A percentile compares a stretch with the other conserved stretches of the same genome.
Evolutionary conservation across 1,140 invertebrate genomes (phyloP).

Genomic region (Leptopilina boulardi): DNA sequence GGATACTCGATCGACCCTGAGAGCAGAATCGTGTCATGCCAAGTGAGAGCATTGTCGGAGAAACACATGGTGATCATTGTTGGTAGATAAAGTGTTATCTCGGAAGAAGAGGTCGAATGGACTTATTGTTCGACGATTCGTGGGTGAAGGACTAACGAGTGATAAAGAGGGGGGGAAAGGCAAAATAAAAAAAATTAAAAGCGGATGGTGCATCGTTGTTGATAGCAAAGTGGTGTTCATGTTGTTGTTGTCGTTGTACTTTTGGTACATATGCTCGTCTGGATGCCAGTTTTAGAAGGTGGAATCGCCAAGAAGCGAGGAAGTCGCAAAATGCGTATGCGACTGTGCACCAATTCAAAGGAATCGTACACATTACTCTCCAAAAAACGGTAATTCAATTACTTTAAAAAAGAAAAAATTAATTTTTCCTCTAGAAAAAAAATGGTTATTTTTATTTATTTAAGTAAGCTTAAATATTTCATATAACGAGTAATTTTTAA

Average conservation of each 20-base stretch:
- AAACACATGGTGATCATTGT: constrained; percentile 18
- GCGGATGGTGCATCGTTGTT: constrained; percentile 15
- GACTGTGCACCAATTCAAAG: constrained; percentile 67
- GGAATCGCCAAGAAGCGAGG: constrained; percentile 50
- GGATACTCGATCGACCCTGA: constrained; percentile 30
- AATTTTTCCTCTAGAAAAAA: too few relatives aligned
- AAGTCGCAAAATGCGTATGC: constrained; percentile 69
- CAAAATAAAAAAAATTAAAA: too few relatives aligned
- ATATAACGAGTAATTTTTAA: too few relatives aligned
- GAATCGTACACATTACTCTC: constrained; percentile 70
- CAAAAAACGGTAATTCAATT: constrained; percentile 64
- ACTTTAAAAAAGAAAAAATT: too few relatives aligned
- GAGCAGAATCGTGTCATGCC: constrained; percentile 44
- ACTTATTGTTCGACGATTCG: constrained; percentile 29
- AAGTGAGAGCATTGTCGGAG: constrained; percentile 7
- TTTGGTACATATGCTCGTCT: constrained; percentile 39
- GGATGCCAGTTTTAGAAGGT: constrained; percentile 64
- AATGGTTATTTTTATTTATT: too few relatives aligned
- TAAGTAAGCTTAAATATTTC: too few relatives aligned
- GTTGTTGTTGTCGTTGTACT: not conserved
- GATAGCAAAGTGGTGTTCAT: constrained; percentile 32
- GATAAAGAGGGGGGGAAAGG: not conserved
- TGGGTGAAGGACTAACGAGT: constrained; percentile 24
- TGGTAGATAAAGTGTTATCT: constrained; percentile 20
- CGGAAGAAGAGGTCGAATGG: constrained; percentile 25